Conservation (phyloP, 2,113 vertebrate species). For the Chaetodon trifascialis region DNA sequence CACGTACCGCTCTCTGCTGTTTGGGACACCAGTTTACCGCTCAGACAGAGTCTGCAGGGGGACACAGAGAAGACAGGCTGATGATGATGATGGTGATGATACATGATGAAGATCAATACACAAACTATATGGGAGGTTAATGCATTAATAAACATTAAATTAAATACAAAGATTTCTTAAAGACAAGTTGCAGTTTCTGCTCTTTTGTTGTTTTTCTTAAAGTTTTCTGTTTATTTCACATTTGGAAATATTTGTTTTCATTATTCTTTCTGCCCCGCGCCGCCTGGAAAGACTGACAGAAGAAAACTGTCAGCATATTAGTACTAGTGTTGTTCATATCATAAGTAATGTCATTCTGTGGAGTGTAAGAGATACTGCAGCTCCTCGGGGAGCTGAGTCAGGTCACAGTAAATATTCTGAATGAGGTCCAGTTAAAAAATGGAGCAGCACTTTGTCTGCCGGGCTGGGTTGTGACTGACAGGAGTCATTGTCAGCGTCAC, state of each 20-base stretch:
- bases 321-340: too few species aligned
- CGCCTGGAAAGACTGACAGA: too few species aligned
- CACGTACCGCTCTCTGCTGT: slow-evolving; percentile 83
- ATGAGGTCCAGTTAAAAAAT: too few species aligned
- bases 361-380: too few species aligned
- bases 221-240: too few species aligned
- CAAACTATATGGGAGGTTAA: neutral
- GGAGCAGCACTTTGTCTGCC: neutral
- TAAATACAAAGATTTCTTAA: neutral
- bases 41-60: slow-evolving; percentile 88
- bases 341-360: too few species aligned
- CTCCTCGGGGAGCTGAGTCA: too few species aligned
- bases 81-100: neutral
- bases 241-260: too few species aligned
- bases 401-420: too few species aligned
- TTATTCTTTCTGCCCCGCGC: too few species aligned
- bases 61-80: slow-evolving; percentile 3
- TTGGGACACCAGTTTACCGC: slow-evolving; percentile 91
- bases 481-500: neutral
- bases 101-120: neutral
- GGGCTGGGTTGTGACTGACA: slow-evolving; percentile 1
- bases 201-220: too few species aligned
- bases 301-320: too few species aligned
- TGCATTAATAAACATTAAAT: neutral
- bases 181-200: neutral